Base-by-base conservation (phyloP, 2,888 invertebrate genomes). In the Rhabditoides inermis region DNA sequence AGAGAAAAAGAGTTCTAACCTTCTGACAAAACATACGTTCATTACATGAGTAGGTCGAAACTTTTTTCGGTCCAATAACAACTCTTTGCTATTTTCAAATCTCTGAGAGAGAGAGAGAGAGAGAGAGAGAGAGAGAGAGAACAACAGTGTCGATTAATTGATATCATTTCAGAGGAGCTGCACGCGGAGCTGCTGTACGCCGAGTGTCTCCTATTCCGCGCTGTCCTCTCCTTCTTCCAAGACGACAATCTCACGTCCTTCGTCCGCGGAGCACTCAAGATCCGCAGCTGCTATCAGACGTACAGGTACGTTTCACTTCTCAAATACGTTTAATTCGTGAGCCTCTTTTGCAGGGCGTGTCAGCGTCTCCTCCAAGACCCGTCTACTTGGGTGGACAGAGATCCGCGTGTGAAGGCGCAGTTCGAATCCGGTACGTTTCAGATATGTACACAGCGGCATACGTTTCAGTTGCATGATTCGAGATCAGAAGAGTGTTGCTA, bases 171-270 rank as follows among this genome's bases (percentile, higher is more conserved):
- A 70, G 73, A 65, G 41, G 70, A 74, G 47, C 60, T 72, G 20
- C 94, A 95, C 79, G 92, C 94, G 0, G 94, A 95, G 77, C 80
- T 95, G 35, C 91, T 91, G 77, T 88, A 88, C 77, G 92, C 94
- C 0, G 94, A 95, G 78, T 85, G 88, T 30, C 81, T 91, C 45
- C 81, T 95, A 45, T 81, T 92, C 55, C 85, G 88, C 74, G 88
- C 94, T 0, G 83, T 91, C 76, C 83, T 95, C 60, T 88, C 88
- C 18, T 89, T 94, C 76, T 85, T 92, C 73, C 90, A 91, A 75
- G 92, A 94, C 75, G 94, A 95, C 78, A 91, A 88, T 63, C 81
- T 94, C 56, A 84, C 88, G 48, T 89, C 88, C 73, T 86, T 95
- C 70, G 86, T 95, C 58, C 88, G 87, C 77, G 92, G 90, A 61